Conservation (phyloP, 2,797 vertebrate species). For the Sebastes reedi region DNA sequence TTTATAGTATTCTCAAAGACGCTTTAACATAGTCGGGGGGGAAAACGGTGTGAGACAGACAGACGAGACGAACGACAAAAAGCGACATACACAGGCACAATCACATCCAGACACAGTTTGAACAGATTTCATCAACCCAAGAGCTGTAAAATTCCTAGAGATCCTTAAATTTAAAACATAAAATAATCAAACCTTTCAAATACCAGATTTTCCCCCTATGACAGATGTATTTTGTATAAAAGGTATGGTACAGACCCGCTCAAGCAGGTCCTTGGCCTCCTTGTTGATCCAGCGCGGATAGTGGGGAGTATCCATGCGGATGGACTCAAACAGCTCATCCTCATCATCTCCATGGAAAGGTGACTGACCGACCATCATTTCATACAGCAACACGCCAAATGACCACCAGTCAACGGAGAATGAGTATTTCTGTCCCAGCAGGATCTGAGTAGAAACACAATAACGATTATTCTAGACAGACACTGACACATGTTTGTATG, state of each 20-base stretch:
- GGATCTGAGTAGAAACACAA: slow-evolving; percentile 82
- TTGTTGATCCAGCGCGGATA: slow-evolving; percentile 98
- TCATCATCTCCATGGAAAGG: slow-evolving; percentile 98
- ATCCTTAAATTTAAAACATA: not conserved
- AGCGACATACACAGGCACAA: too few relatives aligned
- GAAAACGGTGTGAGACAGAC: too few relatives aligned
- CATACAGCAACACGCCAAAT: slow-evolving; percentile 95
- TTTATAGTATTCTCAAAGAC: too few relatives aligned
- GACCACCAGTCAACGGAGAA: slow-evolving; percentile 99
- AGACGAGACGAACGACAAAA: too few relatives aligned
- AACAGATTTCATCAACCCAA: not conserved
- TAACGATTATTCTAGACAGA: not conserved
- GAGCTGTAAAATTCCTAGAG: not conserved
- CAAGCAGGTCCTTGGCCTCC: slow-evolving; percentile 93
- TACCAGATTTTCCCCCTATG: too few relatives aligned
- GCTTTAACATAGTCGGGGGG: too few relatives aligned
- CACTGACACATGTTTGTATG: not conserved
- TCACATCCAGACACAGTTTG: too few relatives aligned
- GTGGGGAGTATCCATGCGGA: slow-evolving; percentile 93
- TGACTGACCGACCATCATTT: slow-evolving; percentile 98
- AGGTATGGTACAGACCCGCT: slow-evolving; percentile 82
- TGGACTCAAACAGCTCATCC: slow-evolving; percentile 97
- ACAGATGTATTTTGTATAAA: not conserved
- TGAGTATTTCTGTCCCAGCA: slow-evolving; percentile 92
- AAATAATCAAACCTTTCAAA: not conserved